These are phyloP conservation scores for Scylla paramamosain DNA, from an alignment of 1,140 invertebrate genomes.

Conservation along the genomic window DNA sequence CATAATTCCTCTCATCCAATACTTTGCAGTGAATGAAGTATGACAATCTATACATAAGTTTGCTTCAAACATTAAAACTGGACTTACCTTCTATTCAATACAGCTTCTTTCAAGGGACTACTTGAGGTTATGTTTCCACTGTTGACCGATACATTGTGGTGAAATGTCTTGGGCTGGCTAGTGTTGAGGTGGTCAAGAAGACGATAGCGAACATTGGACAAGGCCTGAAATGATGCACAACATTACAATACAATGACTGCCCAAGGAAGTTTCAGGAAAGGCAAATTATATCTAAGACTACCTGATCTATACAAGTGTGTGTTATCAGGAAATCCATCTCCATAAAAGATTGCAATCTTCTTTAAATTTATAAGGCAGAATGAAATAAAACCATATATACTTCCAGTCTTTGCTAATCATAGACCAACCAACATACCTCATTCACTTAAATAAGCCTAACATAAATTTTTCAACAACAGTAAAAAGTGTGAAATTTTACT, in stretches of 20 bases:
- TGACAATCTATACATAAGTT: background rate
- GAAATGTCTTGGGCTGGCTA: background rate
- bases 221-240: background rate
- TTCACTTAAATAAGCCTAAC: too few species aligned
- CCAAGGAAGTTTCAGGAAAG: background rate
- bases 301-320: background rate
- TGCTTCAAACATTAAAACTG: background rate
- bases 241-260: too few species aligned
- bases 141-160: slow-evolving; percentile 7
- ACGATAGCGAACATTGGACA: slow-evolving; percentile 24
- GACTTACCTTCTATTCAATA: slow-evolving; percentile 32
- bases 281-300: background rate
- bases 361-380: background rate
- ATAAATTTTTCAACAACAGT: too few species aligned
- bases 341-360: background rate
- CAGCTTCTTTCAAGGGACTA: slow-evolving; percentile 31
- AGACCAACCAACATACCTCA: too few species aligned
- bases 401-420: too few species aligned
- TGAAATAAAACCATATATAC: too few species aligned
- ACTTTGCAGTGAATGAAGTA: too few species aligned
- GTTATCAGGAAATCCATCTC: background rate
- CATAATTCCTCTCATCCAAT: too few species aligned
- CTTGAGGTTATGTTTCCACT: background rate
- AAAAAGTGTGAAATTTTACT: too few species aligned
- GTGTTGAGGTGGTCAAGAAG: slow-evolving; percentile 35